phyloP scores from a whole-genome alignment of 2,113 vertebrate species.

The Alexandromys fortis region DNA sequence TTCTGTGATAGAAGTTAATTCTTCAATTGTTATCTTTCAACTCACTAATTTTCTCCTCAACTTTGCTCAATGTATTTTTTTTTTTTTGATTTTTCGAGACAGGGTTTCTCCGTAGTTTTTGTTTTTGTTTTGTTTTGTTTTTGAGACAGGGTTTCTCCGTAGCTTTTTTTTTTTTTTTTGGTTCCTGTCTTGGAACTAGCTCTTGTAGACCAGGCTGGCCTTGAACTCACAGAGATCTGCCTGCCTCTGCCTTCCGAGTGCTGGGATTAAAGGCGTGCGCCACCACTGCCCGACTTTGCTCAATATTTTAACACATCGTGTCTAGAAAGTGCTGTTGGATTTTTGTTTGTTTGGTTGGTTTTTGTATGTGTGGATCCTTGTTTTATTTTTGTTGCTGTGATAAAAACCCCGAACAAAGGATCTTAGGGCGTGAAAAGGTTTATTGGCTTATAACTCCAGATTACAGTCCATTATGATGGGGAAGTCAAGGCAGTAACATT shows the following conservation, averaged over 20 bases:
- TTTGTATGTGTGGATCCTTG: background rate
- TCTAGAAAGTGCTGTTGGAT: background rate
- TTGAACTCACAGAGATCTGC: too few species aligned
- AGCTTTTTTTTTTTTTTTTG: too few species aligned
- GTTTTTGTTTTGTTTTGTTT: too few species aligned
- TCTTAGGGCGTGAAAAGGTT: background rate
- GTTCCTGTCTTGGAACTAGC: too few species aligned
- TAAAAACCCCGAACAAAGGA: background rate
- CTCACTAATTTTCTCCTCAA: constrained; percentile 34
- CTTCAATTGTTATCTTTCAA: background rate
- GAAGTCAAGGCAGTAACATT: background rate
- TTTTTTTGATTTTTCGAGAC: too few species aligned
- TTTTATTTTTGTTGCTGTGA: background rate
- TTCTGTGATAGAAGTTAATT: background rate
- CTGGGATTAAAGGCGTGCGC: too few species aligned
- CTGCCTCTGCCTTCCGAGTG: too few species aligned
- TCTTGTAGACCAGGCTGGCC: too few species aligned
- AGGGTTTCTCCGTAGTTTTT: too few species aligned
- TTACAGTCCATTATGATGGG: background rate
- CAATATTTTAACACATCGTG: background rate
- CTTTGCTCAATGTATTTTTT: background rate
- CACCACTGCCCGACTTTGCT: background rate
- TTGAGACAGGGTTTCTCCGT: too few species aligned
- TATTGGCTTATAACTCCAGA: background rate
- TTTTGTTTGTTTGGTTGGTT: background rate